Evolutionary conservation across 1,140 invertebrate genomes (phyloP).

Genomic region (Epicauta chinensis): DNA sequence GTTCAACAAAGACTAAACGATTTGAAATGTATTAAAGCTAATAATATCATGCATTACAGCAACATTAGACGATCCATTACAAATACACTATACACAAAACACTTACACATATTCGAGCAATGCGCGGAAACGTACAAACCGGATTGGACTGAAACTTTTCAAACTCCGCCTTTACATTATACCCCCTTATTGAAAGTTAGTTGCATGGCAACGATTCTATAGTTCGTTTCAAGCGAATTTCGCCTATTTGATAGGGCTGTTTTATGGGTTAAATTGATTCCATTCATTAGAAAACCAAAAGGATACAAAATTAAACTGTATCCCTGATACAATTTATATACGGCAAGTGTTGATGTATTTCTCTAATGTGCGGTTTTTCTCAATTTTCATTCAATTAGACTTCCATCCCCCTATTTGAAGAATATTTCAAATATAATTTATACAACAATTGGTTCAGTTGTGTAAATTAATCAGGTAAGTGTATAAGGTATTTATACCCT

Average conservation of each 20-base stretch:
- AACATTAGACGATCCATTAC: constrained; percentile 43
- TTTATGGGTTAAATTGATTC: constrained; percentile 7
- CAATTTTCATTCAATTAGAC: too few relatives aligned
- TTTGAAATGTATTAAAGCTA: constrained; percentile 44
- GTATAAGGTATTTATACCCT: too few relatives aligned
- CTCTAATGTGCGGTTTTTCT: too few relatives aligned
- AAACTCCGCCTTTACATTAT: constrained; percentile 26
- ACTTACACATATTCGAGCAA: constrained; percentile 24
- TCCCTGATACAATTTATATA: too few relatives aligned
- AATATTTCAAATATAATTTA: too few relatives aligned
- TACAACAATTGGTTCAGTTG: too few relatives aligned
- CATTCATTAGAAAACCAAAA: not conserved
- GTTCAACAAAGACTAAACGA: constrained; percentile 41
- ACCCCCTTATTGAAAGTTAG: constrained; percentile 29
- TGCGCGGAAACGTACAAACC: constrained; percentile 25
- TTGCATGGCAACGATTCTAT: constrained; percentile 35
- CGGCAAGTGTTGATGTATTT: too few relatives aligned
- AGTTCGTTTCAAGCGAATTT: constrained; percentile 21
- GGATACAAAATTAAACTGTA: too few relatives aligned
- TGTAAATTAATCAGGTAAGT: too few relatives aligned
- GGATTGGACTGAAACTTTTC: constrained; percentile 27
- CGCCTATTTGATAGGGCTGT: constrained; percentile 20
- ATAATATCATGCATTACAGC: constrained; percentile 44
- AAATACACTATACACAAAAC: too few relatives aligned
- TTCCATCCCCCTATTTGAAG: too few relatives aligned